These are phyloP conservation scores for Macrosteles quadrilineatus DNA, from an alignment of 1,140 invertebrate genomes.

Conservation along the genomic window DNA sequence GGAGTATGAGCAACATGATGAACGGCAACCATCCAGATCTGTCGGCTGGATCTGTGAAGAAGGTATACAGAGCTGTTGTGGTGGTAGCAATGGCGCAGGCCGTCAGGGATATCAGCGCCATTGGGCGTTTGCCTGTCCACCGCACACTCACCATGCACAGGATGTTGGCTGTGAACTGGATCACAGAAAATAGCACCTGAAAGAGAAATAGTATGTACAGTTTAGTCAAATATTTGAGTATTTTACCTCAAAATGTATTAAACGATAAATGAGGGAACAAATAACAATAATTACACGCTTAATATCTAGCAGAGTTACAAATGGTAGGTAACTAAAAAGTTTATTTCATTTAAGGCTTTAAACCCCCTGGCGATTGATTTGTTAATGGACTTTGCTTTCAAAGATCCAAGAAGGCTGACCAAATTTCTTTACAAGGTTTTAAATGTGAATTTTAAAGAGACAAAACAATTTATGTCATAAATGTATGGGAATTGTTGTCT, in stretches of 20 bases:
- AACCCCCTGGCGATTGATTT: no score
- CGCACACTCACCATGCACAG: conserved; percentile 36
- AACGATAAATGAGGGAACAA: no score
- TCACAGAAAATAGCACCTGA: conserved; percentile 36
- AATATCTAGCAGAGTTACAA: no score
- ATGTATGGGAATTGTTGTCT: no score
- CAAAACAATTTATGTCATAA: no score
- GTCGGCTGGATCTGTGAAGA: not conserved
- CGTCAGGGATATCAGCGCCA: conserved; percentile 44
- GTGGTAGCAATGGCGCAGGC: conserved; percentile 38
- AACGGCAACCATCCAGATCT: conserved; percentile 31
- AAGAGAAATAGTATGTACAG: conserved; percentile 10
- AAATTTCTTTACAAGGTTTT: no score
- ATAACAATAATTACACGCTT: no score
- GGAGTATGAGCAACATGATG: conserved; percentile 32
- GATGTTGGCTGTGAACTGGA: conserved; percentile 35
- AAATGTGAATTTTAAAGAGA: no score
- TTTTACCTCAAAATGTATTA: not conserved
- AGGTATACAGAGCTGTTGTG: conserved; percentile 1
- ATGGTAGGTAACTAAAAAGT: no score
- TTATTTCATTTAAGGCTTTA: no score
- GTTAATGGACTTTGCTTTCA: no score
- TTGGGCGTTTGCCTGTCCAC: conserved; percentile 47
- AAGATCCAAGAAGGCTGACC: no score
- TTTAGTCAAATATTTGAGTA: not conserved